Evolutionary conservation across 1,140 invertebrate genomes (phyloP).

Genomic region (Oscheius sp.): DNA sequence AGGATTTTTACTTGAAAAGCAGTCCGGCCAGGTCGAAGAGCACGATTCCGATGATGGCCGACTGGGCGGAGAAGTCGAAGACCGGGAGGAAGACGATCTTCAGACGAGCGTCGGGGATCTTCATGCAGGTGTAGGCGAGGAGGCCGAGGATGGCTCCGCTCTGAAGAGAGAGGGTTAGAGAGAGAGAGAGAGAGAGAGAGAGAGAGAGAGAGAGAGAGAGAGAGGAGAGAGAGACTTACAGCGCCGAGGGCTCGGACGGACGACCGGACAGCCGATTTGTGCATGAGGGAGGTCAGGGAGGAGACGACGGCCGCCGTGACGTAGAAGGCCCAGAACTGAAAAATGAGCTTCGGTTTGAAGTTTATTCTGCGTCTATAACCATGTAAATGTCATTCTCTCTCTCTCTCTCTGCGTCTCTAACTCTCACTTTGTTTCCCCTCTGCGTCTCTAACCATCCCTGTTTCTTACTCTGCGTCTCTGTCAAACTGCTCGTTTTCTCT

Average conservation of each 20-base stretch:
- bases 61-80: constrained; percentile 78
- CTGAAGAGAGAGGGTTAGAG: constrained; percentile 66
- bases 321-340: constrained; percentile 84
- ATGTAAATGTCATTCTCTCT: background rate
- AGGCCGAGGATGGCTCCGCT: constrained; percentile 89
- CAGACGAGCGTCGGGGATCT: constrained; percentile 80
- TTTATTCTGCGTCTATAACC: background rate
- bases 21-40: constrained; percentile 78
- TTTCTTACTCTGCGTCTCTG: too few relatives aligned
- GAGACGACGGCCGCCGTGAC: constrained; percentile 78
- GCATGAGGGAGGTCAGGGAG: constrained; percentile 78
- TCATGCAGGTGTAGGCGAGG: constrained; percentile 79
- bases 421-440: too few relatives aligned
- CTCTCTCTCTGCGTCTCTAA: too few relatives aligned
- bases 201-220: constrained; percentile 57
- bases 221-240: constrained; percentile 68
- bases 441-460: too few relatives aligned
- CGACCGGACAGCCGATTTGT: constrained; percentile 72
- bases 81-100: constrained; percentile 84
- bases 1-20: constrained; percentile 63
- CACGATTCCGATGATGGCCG: constrained; percentile 84
- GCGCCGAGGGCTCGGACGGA: constrained; percentile 81
- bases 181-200: constrained; percentile 59
- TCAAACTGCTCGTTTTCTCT: too few relatives aligned
- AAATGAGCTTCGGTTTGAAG: too few relatives aligned